Percentiles rank a stretch among this genome's conserved stretches.
phyloP scores from a whole-genome alignment of 35 echinoderm and acorn worm genomes.

The Antedon bifida region DNA sequence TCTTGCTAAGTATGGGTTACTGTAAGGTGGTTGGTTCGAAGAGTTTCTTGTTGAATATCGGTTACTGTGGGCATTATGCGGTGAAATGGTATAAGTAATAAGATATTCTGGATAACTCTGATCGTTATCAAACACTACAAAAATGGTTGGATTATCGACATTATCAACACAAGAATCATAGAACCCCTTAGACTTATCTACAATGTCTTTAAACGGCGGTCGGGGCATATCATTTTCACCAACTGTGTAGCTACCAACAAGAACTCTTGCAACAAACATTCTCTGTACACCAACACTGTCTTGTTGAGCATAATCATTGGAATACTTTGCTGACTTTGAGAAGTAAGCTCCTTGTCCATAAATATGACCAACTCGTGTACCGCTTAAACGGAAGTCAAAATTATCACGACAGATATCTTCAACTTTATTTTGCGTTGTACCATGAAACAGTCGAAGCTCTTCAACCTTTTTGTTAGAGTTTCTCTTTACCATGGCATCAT shows the following conservation, averaged over 20 bases:
- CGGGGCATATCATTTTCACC: conserved; percentile 2
- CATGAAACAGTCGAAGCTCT: conserved; percentile 21
- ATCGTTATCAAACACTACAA: conserved; percentile 28
- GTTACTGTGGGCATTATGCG: too few relatives aligned
- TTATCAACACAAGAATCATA: conserved; percentile 37
- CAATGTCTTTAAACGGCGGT: conserved; percentile 5
- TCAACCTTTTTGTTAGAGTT: too few relatives aligned
- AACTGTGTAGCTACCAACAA: conserved; percentile 3
- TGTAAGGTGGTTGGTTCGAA: too few relatives aligned
- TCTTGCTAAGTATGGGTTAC: too few relatives aligned
- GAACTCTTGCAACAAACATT: conserved; percentile 25
- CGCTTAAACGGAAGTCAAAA: too few relatives aligned
- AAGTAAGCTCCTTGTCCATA: conserved; percentile 40
- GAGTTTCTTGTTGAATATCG: too few relatives aligned
- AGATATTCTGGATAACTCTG: conserved; percentile 41
- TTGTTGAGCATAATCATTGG: not conserved
- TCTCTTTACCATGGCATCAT: conserved; percentile 14
- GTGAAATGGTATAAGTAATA: conserved; percentile 25
- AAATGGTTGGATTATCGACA: conserved; percentile 5
- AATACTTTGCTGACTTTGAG: too few relatives aligned
- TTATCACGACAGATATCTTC: too few relatives aligned
- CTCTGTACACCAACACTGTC: not conserved
- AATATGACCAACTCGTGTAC: conserved; percentile 10
- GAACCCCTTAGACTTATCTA: conserved; percentile 1
- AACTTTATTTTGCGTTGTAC: too few relatives aligned